Conservation (phyloP, 2,888 invertebrate species). For the Drosophila yooni region DNA sequence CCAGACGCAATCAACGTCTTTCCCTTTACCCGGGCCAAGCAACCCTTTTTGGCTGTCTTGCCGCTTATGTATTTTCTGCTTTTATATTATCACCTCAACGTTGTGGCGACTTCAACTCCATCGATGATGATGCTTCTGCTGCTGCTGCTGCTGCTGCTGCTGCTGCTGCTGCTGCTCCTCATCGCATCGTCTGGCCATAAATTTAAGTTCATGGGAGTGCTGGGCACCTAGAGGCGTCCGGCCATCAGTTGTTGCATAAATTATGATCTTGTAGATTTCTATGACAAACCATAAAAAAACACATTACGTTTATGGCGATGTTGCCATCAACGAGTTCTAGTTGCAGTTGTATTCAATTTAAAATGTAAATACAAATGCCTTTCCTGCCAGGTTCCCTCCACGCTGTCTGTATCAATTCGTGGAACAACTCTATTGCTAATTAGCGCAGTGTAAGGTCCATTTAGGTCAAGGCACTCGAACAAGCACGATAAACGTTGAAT, state of each 20-base stretch:
- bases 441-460: constrained; percentile 43
- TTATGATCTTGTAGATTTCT: constrained; percentile 75
- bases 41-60: constrained; percentile 37
- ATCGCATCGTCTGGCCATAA: constrained; percentile 61
- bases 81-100: constrained; percentile 73
- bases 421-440: constrained; percentile 35
- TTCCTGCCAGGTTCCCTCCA: neutral
- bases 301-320: constrained; percentile 70
- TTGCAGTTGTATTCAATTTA: constrained; percentile 63
- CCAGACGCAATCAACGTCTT: constrained; percentile 63
- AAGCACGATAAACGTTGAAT: constrained; percentile 51
- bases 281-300: constrained; percentile 72
- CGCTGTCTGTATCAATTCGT: constrained; percentile 7
- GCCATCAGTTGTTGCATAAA: constrained; percentile 62
- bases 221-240: constrained; percentile 5
- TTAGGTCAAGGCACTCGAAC: constrained; percentile 59
- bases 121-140: constrained; percentile 39
- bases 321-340: constrained; percentile 31
- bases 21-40: neutral
- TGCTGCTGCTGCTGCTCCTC: constrained; percentile 7
- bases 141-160: constrained; percentile 17
- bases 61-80: constrained; percentile 67
- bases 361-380: constrained; percentile 53
- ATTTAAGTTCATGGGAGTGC: constrained; percentile 56
- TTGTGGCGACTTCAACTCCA: constrained; percentile 46